Percentiles rank a stretch among this genome's conserved stretches.
Evolutionary conservation across 2,113 vertebrate species (phyloP).

Genomic region (Acinonyx jubatus): DNA sequence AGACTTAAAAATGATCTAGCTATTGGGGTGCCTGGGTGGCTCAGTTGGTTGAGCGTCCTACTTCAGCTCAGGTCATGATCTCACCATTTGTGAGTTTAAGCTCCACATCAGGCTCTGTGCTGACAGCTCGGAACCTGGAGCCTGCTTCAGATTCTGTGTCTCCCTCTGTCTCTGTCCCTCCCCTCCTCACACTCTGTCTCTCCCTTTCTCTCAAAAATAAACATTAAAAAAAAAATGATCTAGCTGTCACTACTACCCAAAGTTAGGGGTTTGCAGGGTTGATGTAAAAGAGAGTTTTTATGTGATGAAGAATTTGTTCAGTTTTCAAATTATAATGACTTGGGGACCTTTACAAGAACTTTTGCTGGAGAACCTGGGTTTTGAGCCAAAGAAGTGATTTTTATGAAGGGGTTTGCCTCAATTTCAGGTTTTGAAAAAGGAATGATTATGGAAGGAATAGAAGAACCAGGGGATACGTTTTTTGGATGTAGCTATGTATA

Average conservation of each 20-base stretch:
- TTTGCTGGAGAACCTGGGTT: slow-evolving; percentile 11
- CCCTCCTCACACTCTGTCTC: too few species aligned
- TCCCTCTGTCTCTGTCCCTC: too few species aligned
- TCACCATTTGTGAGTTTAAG: too few species aligned
- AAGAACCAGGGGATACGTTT: neutral
- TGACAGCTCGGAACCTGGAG: too few species aligned
- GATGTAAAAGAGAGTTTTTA: slow-evolving; percentile 36
- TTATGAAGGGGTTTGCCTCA: neutral
- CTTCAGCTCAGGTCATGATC: too few species aligned
- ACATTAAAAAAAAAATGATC: neutral
- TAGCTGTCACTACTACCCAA: neutral
- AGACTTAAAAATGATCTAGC: slow-evolving; percentile 30
- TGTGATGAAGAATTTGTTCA: slow-evolving; percentile 4
- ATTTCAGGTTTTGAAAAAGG: neutral
- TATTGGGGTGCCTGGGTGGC: neutral
- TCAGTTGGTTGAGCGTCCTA: too few species aligned
- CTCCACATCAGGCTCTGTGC: too few species aligned
- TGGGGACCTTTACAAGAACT: slow-evolving; percentile 1
- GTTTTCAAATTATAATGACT: slow-evolving; percentile 20
- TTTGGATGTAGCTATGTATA: neutral
- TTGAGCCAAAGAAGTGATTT: slow-evolving; percentile 21
- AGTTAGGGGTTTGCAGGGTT: neutral
- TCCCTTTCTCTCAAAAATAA: too few species aligned
- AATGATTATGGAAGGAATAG: neutral
- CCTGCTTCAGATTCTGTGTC: too few species aligned